Evolutionary conservation across 2,797 vertebrate genomes (phyloP).

Genomic region (Ctenopoma multispine): DNA sequence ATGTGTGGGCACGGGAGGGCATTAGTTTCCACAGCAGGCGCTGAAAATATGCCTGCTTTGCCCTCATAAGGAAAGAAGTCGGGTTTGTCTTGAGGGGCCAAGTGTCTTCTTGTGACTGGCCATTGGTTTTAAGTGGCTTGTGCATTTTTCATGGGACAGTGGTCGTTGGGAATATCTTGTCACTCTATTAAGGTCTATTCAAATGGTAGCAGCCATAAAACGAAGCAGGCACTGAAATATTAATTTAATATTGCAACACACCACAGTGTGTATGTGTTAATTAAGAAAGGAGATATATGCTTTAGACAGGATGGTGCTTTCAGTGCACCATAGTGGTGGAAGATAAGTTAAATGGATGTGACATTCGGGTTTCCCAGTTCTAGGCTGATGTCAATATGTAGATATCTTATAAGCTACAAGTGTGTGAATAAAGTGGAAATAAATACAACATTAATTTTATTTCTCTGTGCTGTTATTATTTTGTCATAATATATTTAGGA

Average conservation of each 20-base stretch:
- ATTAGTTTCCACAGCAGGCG: conserved; percentile 71
- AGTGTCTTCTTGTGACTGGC: conserved; percentile 80
- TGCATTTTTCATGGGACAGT: conserved; percentile 86
- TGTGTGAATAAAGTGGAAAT: conserved; percentile 19
- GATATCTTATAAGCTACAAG: conserved; percentile 34
- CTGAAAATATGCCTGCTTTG: conserved; percentile 75
- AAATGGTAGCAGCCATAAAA: conserved; percentile 79
- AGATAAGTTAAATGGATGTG: conserved; percentile 65
- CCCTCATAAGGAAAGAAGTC: conserved; percentile 73
- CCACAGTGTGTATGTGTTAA: conserved; percentile 76
- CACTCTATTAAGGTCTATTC: conserved; percentile 82
- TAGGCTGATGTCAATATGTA: conserved; percentile 38
- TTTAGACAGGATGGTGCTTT: conserved; percentile 68
- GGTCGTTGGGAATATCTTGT: conserved; percentile 81
- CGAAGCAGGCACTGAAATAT: conserved; percentile 83
- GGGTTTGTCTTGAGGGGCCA: conserved; percentile 77
- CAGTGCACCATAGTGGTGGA: conserved; percentile 50
- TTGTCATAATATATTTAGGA: conserved; percentile 2
- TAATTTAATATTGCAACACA: conserved; percentile 80
- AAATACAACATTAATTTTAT: conserved; percentile 15
- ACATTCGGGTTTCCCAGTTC: conserved; percentile 48
- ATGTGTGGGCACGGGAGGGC: conserved; percentile 65
- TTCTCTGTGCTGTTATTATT: conserved; percentile 13
- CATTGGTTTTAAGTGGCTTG: conserved; percentile 86
- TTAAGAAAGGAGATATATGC: conserved; percentile 79